A percentile compares a stretch with the other conserved stretches of the same genome.
These are phyloP conservation scores for Eupithecia tripunctaria DNA, from an alignment of 2,888 invertebrate genomes.

Conservation along the genomic window DNA sequence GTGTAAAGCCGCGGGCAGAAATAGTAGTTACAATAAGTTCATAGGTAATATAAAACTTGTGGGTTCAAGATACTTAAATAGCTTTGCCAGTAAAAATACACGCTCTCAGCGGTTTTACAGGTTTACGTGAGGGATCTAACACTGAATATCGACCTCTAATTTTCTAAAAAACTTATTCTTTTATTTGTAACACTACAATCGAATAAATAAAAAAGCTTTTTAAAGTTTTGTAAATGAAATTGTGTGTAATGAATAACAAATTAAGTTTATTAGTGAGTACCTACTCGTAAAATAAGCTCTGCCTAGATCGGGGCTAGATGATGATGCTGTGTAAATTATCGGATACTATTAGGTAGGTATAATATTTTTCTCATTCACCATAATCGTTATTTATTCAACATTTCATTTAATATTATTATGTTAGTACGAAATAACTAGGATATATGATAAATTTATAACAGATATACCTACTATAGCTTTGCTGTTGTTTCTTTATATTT, in stretches of 20 bases:
- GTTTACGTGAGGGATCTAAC: neutral
- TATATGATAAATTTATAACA: too few species aligned
- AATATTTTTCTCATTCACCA: neutral
- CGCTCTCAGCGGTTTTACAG: neutral
- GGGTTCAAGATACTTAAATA: neutral
- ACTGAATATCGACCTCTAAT: neutral
- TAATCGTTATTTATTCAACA: neutral
- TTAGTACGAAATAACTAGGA: too few species aligned
- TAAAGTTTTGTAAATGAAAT: neutral
- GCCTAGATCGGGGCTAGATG: neutral
- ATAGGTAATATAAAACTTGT: neutral
- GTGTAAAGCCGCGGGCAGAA: too few species aligned
- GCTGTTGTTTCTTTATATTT: too few species aligned
- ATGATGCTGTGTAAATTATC: neutral
- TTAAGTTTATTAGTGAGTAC: neutral
- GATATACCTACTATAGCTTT: too few species aligned
- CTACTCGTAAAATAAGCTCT: neutral
- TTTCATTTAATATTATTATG: neutral
- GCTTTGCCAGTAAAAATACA: neutral
- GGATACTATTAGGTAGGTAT: neutral
- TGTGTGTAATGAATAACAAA: neutral
- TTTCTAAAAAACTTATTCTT: neutral
- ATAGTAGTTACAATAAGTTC: too few species aligned
- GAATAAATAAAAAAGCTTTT: neutral
- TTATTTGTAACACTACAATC: slow-evolving; percentile 1